A percentile compares a stretch with the other conserved stretches of the same genome.
Conservation (phyloP, 2,797 vertebrate genomes). For the Brachymystax lenok region DNA sequence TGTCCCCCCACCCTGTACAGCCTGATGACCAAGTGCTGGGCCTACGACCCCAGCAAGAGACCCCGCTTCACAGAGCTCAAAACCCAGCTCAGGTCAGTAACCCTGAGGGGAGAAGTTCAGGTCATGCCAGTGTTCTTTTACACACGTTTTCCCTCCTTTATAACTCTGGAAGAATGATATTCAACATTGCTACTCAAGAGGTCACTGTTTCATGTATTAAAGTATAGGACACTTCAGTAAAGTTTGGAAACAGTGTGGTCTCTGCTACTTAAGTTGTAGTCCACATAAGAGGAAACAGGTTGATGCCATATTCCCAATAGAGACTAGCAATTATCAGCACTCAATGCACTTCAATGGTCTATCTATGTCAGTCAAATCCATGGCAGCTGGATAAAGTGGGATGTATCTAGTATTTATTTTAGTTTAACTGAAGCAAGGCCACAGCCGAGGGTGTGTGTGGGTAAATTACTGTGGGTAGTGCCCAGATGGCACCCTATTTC, state of each 20-base stretch:
- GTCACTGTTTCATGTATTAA: background rate
- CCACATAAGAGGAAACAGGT: background rate
- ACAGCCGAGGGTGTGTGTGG: too few relatives aligned
- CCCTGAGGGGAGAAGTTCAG: background rate
- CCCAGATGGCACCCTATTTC: too few relatives aligned
- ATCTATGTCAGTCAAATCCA: background rate
- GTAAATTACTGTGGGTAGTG: too few relatives aligned
- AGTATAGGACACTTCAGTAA: background rate
- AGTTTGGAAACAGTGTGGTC: background rate
- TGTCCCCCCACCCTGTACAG: slow-evolving; percentile 98
- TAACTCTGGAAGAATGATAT: background rate
- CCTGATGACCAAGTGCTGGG: slow-evolving; percentile 99
- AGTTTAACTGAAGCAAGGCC: too few relatives aligned
- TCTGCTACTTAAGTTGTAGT: background rate
- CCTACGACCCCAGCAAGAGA: slow-evolving; percentile 95
- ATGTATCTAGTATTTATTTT: too few relatives aligned
- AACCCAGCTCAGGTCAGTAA: slow-evolving; percentile 89
- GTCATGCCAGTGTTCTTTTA: background rate
- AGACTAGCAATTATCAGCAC: background rate
- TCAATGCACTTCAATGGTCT: background rate
- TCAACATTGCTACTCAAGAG: background rate
- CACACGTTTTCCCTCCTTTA: background rate
- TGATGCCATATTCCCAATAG: background rate
- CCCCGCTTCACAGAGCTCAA: slow-evolving; percentile 97
- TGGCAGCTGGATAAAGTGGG: background rate